A percentile compares a stretch with the other conserved stretches of the same genome.
Evolutionary conservation across 2,113 vertebrate genomes (phyloP).

Genomic region (Tenrec ecaudatus): DNA sequence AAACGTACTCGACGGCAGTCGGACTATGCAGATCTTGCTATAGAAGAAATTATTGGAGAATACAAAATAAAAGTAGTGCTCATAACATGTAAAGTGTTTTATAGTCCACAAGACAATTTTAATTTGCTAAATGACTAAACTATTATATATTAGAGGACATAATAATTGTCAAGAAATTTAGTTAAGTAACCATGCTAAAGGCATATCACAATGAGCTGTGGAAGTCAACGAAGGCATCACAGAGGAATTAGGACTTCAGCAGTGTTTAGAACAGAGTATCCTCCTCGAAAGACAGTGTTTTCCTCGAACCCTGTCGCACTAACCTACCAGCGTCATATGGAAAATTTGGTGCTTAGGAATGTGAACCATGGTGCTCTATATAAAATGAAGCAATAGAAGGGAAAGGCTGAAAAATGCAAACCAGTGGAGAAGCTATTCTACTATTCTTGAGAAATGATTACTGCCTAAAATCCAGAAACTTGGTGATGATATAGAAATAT

Average conservation of each 20-base stretch:
- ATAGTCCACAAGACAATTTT: too few species aligned
- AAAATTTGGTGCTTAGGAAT: neutral
- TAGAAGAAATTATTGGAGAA: neutral
- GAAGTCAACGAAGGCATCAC: neutral
- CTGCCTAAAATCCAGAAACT: neutral
- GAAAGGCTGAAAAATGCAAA: neutral
- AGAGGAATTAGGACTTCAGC: neutral
- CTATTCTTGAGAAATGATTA: neutral
- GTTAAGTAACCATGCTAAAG: neutral
- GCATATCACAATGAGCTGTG: neutral
- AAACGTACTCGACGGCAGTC: too few species aligned
- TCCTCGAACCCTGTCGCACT: neutral
- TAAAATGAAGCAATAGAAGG: neutral
- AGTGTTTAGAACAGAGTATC: neutral
- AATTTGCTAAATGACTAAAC: neutral
- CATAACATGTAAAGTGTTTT: neutral
- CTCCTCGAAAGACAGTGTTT: neutral
- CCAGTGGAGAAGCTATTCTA: neutral
- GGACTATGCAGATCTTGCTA: neutral
- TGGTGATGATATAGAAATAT: neutral
- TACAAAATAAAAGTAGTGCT: conserved; percentile 1
- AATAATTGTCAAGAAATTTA: neutral
- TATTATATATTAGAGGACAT: neutral
- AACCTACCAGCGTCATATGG: neutral
- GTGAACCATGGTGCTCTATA: neutral